phyloP scores from a whole-genome alignment of 2,797 vertebrate genomes.

The Thunnus albacares region DNA sequence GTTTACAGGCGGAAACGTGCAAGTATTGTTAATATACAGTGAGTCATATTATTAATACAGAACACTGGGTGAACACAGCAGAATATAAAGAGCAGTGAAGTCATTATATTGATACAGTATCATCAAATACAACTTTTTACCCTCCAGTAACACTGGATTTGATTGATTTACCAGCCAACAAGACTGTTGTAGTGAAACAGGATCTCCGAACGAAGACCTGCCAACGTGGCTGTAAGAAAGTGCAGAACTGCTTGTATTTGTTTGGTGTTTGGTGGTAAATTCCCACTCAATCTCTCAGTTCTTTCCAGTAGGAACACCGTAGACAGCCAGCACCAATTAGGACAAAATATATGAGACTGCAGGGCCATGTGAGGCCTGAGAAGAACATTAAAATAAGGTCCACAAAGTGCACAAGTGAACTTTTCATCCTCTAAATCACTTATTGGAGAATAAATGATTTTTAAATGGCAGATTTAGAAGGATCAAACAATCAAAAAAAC shows the following conservation, averaged over 20 bases:
- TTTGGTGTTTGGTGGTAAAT: neutral
- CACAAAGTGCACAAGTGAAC: no score
- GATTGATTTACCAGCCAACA: neutral
- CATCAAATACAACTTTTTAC: neutral
- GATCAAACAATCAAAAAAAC: no score
- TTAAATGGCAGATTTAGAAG: no score
- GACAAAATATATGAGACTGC: neutral
- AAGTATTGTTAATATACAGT: neutral
- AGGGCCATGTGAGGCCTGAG: neutral
- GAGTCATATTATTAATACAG: neutral
- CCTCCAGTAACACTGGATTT: neutral
- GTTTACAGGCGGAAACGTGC: neutral
- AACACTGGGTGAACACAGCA: neutral
- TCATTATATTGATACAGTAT: neutral
- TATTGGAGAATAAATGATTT: no score
- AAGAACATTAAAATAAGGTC: no score
- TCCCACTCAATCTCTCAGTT: neutral
- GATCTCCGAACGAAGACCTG: no score
- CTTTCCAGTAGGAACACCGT: no score
- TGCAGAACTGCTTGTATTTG: neutral
- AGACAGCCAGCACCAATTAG: no score
- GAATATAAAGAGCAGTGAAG: neutral
- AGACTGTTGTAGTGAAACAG: neutral
- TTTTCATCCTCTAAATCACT: no score
- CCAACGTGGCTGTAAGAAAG: no score